phyloP scores from a whole-genome alignment of 1,140 invertebrate species.

The Hormaphis cornu region DNA sequence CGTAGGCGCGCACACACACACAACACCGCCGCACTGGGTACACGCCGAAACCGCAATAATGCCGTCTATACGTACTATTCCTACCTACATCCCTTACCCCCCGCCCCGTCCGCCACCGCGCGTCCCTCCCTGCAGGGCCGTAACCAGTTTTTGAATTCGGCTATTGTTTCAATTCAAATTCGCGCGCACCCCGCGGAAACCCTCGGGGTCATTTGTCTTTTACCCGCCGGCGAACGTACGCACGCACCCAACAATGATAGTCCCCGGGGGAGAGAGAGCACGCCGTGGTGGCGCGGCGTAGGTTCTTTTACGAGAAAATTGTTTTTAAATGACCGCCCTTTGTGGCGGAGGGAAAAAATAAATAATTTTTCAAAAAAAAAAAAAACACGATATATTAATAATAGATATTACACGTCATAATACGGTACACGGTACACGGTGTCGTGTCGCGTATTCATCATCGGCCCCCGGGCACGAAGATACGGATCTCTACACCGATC shows the following conservation, averaged over 20 bases:
- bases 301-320: constrained; percentile 17
- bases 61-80: not conserved
- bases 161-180: constrained; percentile 31
- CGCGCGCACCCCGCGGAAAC: not conserved
- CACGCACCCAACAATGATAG: not conserved
- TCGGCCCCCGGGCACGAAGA: too few species aligned
- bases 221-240: not conserved
- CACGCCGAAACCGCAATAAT: constrained; percentile 14
- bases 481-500: too few species aligned
- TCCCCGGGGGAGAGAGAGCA: constrained; percentile 19
- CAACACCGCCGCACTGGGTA: not conserved
- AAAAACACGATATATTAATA: constrained; percentile 4
- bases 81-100: not conserved
- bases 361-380: not conserved
- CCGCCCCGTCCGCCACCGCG: not conserved
- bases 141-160: constrained; percentile 26
- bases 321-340: constrained; percentile 26
- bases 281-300: too few species aligned
- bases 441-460: too few species aligned
- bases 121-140: not conserved
- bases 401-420: too few species aligned
- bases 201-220: constrained; percentile 26
- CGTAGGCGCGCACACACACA: not conserved
- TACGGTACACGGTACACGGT: too few species aligned
- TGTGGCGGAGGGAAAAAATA: not conserved